Base-by-base conservation (phyloP, 1,140 invertebrate species). In the Ephestia elutella region DNA sequence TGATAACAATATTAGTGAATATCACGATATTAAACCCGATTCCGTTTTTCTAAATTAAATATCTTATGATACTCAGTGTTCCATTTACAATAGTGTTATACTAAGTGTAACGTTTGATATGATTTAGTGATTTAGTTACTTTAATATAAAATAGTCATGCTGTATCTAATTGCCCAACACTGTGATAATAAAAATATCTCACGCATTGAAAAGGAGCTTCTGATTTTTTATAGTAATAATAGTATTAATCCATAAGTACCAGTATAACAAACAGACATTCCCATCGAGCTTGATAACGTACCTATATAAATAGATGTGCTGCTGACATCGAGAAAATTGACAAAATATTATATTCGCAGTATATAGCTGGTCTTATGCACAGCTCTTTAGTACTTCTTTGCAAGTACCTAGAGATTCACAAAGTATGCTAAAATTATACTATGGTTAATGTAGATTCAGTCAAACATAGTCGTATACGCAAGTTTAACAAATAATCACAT, bases 151-250 rank as follows among this genome's bases (percentile, higher is more conserved):
- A 58, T 44, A 44, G 38, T 20, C 56, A 57, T 61, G 69, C 73
- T 78, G 69, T 78, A 71, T 69, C 60, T 68, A 65, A 61, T 71
- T 68, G 68, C 71, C 66, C 60, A 65, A 64, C 65, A 69, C 75
- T 78, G 73, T 78, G 73, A 74, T 78, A 77, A 65, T 66, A 66
- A 38, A 68, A n/a, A 57, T 66, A 78, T 63, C 58, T 63, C 73
- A 73, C 71, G 66, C 69, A 60, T 57, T 63, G 59, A 58, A 38
- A 15, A 58, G 54, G 67, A 62, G 63, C 63, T 61, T 63, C 28
- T 68, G 49, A 32, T 51, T 44, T 44, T 58, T 11, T 21, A 38
- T 13, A 68, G 62, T 62, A 28, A 61, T 64, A 63, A 59, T 60
- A 57, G 30, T 63, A 65, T 70, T 73, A 73, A 62, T 71, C 64